phyloP scores from a whole-genome alignment of 2,113 vertebrate genomes.

The Eudyptes chrysolophus region DNA sequence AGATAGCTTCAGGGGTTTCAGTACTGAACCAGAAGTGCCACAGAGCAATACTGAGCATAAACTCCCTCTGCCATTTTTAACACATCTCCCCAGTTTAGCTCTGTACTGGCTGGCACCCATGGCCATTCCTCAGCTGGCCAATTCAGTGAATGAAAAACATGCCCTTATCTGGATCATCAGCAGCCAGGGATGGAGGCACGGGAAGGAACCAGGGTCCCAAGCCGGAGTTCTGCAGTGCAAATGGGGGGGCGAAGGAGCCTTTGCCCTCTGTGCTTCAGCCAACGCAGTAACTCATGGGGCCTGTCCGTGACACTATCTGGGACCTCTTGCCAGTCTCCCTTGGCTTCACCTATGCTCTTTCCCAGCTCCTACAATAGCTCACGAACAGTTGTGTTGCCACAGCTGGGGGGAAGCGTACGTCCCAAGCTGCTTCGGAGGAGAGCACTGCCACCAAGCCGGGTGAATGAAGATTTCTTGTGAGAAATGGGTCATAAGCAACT shows the following conservation, averaged over 20 bases:
- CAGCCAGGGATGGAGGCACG: not conserved
- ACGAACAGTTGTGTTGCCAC: not conserved
- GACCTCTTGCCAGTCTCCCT: not conserved
- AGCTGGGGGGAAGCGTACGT: not conserved
- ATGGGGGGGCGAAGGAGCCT: not conserved
- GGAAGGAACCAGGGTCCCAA: not conserved
- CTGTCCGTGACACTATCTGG: rapidly evolving
- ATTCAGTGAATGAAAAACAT: not conserved
- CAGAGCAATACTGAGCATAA: not conserved
- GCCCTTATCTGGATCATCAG: not conserved
- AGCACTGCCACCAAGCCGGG: not conserved
- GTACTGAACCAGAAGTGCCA: not conserved
- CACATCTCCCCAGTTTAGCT: not conserved
- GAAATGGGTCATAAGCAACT: not conserved
- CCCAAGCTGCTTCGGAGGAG: not conserved
- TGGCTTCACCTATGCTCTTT: not conserved
- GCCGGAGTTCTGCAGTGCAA: not conserved
- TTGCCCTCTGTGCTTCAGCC: not conserved
- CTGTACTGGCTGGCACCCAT: not conserved
- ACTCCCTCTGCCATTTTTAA: not conserved
- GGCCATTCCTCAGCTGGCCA: not conserved
- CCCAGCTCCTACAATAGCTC: not conserved
- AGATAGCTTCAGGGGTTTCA: not conserved
- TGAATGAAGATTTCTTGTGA: not conserved
- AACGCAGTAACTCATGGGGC: rapidly evolving